Evolutionary conservation across 2,113 vertebrate species (phyloP).

Genomic region (Myrmecobius fasciatus): DNA sequence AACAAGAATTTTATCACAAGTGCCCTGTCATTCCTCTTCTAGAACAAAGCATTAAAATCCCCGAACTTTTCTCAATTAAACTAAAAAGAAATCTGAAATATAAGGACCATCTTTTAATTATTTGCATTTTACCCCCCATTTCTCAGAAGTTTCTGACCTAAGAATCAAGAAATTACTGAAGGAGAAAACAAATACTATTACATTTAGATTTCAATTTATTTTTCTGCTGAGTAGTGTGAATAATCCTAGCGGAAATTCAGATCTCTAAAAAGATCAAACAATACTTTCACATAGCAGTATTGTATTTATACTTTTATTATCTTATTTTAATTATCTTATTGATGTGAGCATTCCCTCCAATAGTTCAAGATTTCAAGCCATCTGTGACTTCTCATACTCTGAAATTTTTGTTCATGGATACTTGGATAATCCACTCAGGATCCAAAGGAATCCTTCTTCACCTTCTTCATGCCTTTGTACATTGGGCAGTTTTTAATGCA

Average conservation of each 20-base stretch:
- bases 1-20: not conserved
- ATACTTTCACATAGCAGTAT: not conserved
- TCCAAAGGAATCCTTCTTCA: not conserved
- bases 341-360: not conserved
- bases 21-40: slow-evolving; percentile 11
- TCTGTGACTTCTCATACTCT: not conserved
- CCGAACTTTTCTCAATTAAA: slow-evolving; percentile 45
- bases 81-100: slow-evolving; percentile 55
- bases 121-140: slow-evolving; percentile 38
- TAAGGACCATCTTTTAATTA: slow-evolving; percentile 29
- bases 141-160: slow-evolving; percentile 30
- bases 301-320: too few species aligned
- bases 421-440: not conserved
- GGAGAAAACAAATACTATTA: slow-evolving; percentile 22
- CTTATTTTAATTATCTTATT: not conserved
- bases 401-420: not conserved
- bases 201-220: slow-evolving; percentile 45
- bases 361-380: not conserved
- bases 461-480: not conserved
- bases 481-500: not conserved
- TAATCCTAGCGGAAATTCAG: not conserved
- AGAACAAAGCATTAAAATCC: slow-evolving; percentile 37
- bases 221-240: slow-evolving; percentile 31
- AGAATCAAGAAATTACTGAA: slow-evolving; percentile 37
- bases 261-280: not conserved